Evolutionary conservation across 2,113 vertebrate species (phyloP).

Genomic region (Trinectes maculatus): DNA sequence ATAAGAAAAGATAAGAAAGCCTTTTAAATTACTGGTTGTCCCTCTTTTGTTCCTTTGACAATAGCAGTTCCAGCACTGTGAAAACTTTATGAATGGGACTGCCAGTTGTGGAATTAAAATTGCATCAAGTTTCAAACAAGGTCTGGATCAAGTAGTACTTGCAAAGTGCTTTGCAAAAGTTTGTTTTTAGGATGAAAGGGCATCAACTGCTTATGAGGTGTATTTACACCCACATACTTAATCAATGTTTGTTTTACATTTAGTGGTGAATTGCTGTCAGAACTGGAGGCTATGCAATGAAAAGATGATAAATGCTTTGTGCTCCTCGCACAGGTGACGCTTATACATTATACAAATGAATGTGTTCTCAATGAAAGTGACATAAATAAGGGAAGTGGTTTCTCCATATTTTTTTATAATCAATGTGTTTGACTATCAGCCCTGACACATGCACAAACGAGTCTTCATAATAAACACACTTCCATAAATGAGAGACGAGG

Average conservation of each 20-base stretch:
- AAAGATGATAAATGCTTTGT: background rate
- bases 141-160: background rate
- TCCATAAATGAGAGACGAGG: background rate
- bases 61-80: too few species aligned
- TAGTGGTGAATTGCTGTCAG: background rate
- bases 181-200: conserved; percentile 13
- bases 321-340: conserved; percentile 25
- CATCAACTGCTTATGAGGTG: background rate
- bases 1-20: too few species aligned
- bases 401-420: conserved; percentile 30
- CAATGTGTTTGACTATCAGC: conserved; percentile 10
- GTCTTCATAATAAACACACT: background rate
- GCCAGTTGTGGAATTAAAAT: background rate
- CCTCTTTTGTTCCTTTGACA: too few species aligned
- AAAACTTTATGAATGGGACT: background rate
- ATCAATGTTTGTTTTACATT: conserved; percentile 11
- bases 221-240: background rate
- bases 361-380: conserved; percentile 31
- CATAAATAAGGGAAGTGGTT: conserved; percentile 10
- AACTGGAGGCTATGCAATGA: background rate
- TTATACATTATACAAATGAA: conserved; percentile 34
- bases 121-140: background rate
- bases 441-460: background rate
- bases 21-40: too few species aligned
- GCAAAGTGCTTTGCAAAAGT: background rate